Evolutionary conservation across 30 jellyfish, hydroid and myxozoan species (phyloP).

Genomic region (Chrysaora quinquecirrha): DNA sequence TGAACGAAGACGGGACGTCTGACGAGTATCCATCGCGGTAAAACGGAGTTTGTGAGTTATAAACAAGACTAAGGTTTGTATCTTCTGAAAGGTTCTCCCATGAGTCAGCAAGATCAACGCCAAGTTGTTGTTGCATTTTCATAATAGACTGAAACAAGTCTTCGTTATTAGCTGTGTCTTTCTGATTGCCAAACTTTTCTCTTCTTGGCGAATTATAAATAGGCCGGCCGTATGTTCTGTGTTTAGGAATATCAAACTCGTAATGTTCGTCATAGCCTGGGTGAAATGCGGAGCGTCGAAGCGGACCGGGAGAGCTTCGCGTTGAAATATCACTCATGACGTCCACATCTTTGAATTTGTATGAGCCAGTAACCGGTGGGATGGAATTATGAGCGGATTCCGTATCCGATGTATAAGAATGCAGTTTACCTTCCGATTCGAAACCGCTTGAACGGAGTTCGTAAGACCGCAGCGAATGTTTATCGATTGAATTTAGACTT

Average conservation of each 20-base stretch:
- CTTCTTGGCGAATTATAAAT: constrained; percentile 39
- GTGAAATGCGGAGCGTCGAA: constrained; percentile 57
- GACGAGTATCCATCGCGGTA: constrained; percentile 85
- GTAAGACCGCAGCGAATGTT: constrained; percentile 63
- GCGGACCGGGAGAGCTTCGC: constrained; percentile 87
- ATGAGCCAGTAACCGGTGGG: constrained; percentile 40
- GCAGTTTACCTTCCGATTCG: constrained; percentile 89
- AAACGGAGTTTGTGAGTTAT: constrained; percentile 62
- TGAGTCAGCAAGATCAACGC: constrained; percentile 89
- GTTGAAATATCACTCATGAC: constrained; percentile 89
- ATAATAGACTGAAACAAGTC: constrained; percentile 83
- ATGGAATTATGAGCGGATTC: constrained; percentile 70
- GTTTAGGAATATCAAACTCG: constrained; percentile 56
- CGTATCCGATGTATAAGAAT: constrained; percentile 87
- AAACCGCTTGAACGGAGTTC: constrained; percentile 80
- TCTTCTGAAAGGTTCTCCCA: constrained; percentile 88
- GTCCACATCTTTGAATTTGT: constrained; percentile 73
- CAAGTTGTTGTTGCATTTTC: constrained; percentile 86
- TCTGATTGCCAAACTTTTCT: constrained; percentile 52
- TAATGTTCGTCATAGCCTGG: constrained; percentile 66
- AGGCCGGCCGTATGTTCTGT: constrained; percentile 76
- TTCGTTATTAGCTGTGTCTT: constrained; percentile 83
- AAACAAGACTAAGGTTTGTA: constrained; percentile 62
- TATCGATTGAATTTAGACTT: constrained; percentile 55
- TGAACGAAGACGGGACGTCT: constrained; percentile 67